These are phyloP conservation scores for Conus betulinus DNA, from an alignment of 1,140 invertebrate genomes.

Conservation along the genomic window DNA sequence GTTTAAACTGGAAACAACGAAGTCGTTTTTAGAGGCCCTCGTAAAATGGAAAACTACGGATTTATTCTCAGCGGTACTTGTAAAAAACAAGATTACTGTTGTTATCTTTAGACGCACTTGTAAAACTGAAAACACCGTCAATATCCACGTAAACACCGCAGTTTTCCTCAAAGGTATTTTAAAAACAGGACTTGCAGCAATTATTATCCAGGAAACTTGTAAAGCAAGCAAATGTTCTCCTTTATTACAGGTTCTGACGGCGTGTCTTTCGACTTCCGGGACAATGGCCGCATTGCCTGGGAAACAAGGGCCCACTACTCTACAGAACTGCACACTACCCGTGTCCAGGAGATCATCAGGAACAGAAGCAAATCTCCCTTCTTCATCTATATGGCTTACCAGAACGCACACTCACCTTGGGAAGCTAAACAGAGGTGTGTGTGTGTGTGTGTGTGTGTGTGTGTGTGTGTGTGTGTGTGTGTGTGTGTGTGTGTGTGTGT, in stretches of 20 bases:
- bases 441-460: constrained; percentile 1
- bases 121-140: too few relatives aligned
- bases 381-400: constrained; percentile 37
- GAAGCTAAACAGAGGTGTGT: constrained; percentile 25
- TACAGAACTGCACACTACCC: neutral
- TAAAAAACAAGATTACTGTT: too few relatives aligned
- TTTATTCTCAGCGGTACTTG: too few relatives aligned
- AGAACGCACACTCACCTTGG: constrained; percentile 36
- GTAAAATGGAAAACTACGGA: too few relatives aligned
- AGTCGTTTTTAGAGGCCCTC: too few relatives aligned
- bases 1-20: too few relatives aligned
- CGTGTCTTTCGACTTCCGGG: neutral
- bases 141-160: too few relatives aligned
- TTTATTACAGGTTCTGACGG: neutral
- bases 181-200: too few relatives aligned
- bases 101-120: too few relatives aligned
- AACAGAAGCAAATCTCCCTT: constrained; percentile 3
- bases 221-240: too few relatives aligned
- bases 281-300: neutral
- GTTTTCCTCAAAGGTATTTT: too few relatives aligned
- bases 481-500: neutral
- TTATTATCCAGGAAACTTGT: too few relatives aligned
- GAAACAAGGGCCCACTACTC: neutral
- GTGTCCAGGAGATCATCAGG: constrained; percentile 1
- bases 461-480: constrained; percentile 5